A percentile compares a stretch with the other conserved stretches of the same genome.
Conservation (phyloP, 2,797 vertebrate species). For the Muraenolepis orangiensis region DNA sequence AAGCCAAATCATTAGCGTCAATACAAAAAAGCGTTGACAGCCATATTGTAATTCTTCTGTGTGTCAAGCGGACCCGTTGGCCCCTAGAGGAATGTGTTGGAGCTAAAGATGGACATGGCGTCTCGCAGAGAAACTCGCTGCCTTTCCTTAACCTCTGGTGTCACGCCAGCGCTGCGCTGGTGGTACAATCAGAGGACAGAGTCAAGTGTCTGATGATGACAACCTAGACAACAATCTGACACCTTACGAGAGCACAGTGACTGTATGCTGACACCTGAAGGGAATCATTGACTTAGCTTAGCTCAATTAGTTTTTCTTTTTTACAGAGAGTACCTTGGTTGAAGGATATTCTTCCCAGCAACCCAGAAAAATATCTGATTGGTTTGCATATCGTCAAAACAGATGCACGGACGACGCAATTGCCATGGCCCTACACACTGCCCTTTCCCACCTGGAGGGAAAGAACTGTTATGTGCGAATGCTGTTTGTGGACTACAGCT, state of each 20-base stretch:
- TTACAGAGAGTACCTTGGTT: no score
- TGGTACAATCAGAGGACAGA: background rate
- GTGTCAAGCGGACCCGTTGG: slow-evolving; percentile 29
- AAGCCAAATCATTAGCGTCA: background rate
- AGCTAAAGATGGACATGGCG: slow-evolving; percentile 60
- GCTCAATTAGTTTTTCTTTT: no score
- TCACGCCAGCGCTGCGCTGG: slow-evolving; percentile 3
- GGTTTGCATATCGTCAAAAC: no score
- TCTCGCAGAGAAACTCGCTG: slow-evolving; percentile 58
- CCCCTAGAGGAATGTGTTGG: slow-evolving; percentile 55
- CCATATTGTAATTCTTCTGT: slow-evolving; percentile 4
- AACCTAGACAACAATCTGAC: background rate
- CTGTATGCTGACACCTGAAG: background rate
- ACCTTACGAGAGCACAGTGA: background rate
- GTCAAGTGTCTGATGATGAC: background rate
- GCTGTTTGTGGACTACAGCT: no score
- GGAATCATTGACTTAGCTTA: background rate
- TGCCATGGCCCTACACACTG: no score
- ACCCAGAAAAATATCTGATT: no score
- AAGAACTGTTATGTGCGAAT: no score
- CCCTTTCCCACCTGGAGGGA: no score
- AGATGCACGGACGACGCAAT: no score
- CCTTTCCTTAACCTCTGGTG: slow-evolving; percentile 49
- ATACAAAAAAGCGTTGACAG: background rate
- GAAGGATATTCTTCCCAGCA: no score